Percentiles rank a stretch among this genome's conserved stretches.
These are phyloP conservation scores for Alca torda DNA, from an alignment of 2,797 vertebrate species.

Conservation along the genomic window DNA sequence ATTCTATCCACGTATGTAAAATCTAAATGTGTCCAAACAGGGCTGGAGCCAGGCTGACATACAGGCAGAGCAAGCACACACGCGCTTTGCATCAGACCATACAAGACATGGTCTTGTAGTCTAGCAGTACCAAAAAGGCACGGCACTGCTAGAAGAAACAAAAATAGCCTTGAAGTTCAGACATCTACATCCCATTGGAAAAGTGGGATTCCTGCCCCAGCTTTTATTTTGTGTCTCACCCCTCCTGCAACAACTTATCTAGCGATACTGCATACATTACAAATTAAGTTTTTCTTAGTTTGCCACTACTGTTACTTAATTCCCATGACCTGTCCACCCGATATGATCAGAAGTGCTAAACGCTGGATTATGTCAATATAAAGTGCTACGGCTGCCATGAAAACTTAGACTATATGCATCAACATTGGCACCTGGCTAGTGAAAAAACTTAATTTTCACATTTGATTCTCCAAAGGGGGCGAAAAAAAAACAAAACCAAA, in stretches of 20 bases:
- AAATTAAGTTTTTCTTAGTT: not conserved
- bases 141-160: not conserved
- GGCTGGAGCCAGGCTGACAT: not conserved
- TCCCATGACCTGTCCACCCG: not conserved
- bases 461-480: not conserved
- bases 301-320: not conserved
- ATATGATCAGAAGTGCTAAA: not conserved
- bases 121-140: not conserved
- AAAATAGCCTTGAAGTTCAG: not conserved
- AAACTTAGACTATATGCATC: not conserved
- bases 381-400: not conserved
- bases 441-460: not conserved
- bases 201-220: not conserved
- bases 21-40: not conserved
- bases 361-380: not conserved
- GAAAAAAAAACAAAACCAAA: not conserved
- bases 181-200: not conserved
- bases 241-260: not conserved
- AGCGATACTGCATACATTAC: not conserved
- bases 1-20: not conserved
- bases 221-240: not conserved
- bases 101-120: not conserved
- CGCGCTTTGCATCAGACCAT: not conserved
- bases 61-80: not conserved
- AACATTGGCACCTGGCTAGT: not conserved